phyloP scores from a whole-genome alignment of 2,888 invertebrate genomes.

The Platycheirus rosarum region DNA sequence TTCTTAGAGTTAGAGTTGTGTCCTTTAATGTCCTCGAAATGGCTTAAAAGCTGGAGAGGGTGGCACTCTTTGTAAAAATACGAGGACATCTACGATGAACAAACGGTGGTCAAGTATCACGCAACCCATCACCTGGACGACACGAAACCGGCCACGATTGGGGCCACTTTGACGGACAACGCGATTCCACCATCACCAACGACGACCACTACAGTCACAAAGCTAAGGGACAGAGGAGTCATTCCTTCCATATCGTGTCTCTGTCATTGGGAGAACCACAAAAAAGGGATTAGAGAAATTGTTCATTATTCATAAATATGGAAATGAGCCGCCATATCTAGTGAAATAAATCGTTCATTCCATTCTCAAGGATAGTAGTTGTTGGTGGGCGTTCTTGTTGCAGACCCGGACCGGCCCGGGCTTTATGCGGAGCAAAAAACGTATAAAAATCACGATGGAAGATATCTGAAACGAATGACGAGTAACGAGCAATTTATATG shows the following conservation, averaged over 20 bases:
- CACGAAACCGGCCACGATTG: conserved; percentile 68
- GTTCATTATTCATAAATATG: conserved; percentile 83
- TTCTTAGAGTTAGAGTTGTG: conserved; percentile 47
- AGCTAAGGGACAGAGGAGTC: not conserved
- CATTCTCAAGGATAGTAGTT: conserved; percentile 75
- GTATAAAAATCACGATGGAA: conserved; percentile 74
- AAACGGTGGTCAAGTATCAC: conserved; percentile 74
- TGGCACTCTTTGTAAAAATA: conserved; percentile 61
- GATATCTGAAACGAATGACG: conserved; percentile 74
- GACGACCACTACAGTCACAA: not conserved
- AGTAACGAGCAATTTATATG: conserved; percentile 74
- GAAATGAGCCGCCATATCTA: conserved; percentile 77
- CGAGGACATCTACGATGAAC: conserved; percentile 74
- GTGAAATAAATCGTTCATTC: conserved; percentile 81
- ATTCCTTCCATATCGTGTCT: conserved; percentile 61
- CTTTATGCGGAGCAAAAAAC: conserved; percentile 72
- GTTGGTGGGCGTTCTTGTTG: conserved; percentile 66
- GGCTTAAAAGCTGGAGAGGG: not conserved
- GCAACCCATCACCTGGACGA: conserved; percentile 73
- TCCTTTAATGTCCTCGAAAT: conserved; percentile 72
- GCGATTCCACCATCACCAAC: conserved; percentile 37
- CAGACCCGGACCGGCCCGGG: not conserved
- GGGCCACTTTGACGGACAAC: conserved; percentile 74
- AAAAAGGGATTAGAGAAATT: conserved; percentile 76
- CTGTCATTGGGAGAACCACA: conserved; percentile 66